phyloP scores from a whole-genome alignment of 2,113 vertebrate species.

The Nicator chloris region DNA sequence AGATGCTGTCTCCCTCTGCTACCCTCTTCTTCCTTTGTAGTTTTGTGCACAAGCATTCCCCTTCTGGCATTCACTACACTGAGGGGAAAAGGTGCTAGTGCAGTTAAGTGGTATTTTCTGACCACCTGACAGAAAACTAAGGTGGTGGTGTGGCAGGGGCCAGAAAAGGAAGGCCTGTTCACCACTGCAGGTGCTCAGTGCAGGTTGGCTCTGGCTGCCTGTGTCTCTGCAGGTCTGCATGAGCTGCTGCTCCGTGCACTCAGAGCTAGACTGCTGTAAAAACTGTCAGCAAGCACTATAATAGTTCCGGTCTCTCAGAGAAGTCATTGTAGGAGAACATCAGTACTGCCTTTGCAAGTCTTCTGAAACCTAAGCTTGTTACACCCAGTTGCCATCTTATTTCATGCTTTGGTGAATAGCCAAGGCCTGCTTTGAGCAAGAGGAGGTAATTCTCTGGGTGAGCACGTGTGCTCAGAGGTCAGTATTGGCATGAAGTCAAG shows the following conservation, averaged over 20 bases:
- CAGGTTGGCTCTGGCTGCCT: neutral
- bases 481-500: neutral
- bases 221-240: neutral
- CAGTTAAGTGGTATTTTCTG: neutral
- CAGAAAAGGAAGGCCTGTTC: accelerated
- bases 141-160: too few species aligned
- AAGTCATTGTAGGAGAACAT: neutral
- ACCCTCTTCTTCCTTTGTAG: neutral
- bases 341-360: neutral
- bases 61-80: neutral
- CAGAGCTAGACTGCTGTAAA: neutral
- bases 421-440: neutral
- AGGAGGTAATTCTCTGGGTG: neutral
- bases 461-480: neutral
- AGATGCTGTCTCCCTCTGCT: neutral
- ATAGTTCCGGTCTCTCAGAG: neutral
- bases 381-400: neutral
- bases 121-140: neutral
- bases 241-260: neutral
- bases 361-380: neutral
- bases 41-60: neutral
- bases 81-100: neutral
- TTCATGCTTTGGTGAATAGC: neutral
- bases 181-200: accelerated
- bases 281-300: neutral